Evolutionary conservation across 2,113 vertebrate species (phyloP), one percentile per base, ranked within the genome.

Genomic region (Peromyscus maniculatus): DNA sequence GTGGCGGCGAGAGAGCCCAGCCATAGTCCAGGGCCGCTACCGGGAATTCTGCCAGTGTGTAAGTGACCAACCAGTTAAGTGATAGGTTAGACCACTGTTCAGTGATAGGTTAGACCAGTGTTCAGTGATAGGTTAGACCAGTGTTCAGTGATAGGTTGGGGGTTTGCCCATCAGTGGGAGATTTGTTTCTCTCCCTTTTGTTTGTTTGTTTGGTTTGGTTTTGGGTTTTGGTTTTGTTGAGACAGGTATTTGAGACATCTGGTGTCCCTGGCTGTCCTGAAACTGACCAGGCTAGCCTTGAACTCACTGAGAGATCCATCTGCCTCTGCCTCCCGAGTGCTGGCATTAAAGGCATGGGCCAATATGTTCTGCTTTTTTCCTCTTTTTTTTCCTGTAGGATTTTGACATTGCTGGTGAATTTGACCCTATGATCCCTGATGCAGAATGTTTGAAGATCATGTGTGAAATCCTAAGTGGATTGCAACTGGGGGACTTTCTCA

Each of bases 31-130:
- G 3, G 99, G 99, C 7, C 99, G 99, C 95, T 99, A 99, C 97
- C 91, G 99, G 88, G 99, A 99, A 98, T 99, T 99, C 98, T 99
- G 99, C 98, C 99, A 99, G 95, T 99, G 99, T 98, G 99, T 99
- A 98, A 99, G 99, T 99, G 93, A 94, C 52, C 52, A 52, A 11
- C 52, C 52, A 52, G 52, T 52, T 52, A 11, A 52, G 52, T 52
- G 52, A 52, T 52, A 52, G 55, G 5, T 49, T 49, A 49, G 46
- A 49, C 46, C 46, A 49, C 6, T 49, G 46, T 74, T 66, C 78
- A 57, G 80, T 89, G 67, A 82, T 80, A 39, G 57, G 89, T 49
- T 49, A 49, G 46, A 49, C 46, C 46, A 49, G 46, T 49, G 46
- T 74, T 66, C 78, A 57, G 80, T 89, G 67, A 82, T 80, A 39